Percentiles rank a stretch among this genome's conserved stretches.
phyloP scores from a whole-genome alignment of 1,140 invertebrate genomes.

The Dreissena rostriformis region DNA sequence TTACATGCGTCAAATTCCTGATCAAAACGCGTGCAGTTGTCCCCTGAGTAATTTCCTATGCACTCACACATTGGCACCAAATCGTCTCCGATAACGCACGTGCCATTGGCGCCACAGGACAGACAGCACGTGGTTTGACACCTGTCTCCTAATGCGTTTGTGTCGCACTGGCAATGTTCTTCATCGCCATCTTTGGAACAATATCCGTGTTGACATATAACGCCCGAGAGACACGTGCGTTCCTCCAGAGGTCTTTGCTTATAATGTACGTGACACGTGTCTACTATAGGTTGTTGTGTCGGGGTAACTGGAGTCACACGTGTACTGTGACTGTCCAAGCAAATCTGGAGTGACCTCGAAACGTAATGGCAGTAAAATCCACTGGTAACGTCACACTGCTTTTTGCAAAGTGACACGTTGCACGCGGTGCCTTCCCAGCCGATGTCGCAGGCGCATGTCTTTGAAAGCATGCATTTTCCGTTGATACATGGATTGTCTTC shows the following conservation, averaged over 20 bases:
- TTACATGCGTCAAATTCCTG: not conserved
- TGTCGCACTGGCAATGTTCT: not conserved
- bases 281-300: not conserved
- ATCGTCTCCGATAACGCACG: not conserved
- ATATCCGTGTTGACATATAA: slow-evolving; percentile 9
- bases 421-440: slow-evolving; percentile 35
- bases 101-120: not conserved
- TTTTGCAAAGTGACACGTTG: slow-evolving; percentile 6
- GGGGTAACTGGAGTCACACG: not conserved
- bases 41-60: not conserved
- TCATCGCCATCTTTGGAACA: not conserved
- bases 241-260: not conserved
- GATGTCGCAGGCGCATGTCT: slow-evolving; percentile 15
- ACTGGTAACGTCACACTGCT: not conserved
- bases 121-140: not conserved
- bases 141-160: not conserved
- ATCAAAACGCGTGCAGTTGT: slow-evolving; percentile 4
- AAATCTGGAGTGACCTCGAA: not conserved
- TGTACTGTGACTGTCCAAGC: not conserved
- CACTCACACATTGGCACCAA: not conserved
- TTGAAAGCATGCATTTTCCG: not conserved
- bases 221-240: not conserved
- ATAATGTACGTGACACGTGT: slow-evolving; percentile 9
- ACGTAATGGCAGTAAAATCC: slow-evolving; percentile 26
- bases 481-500: not conserved